Percentiles rank a stretch among this genome's conserved stretches.
These are phyloP conservation scores for Syngnathus floridae DNA, from an alignment of 2,113 vertebrate species.

Conservation along the genomic window DNA sequence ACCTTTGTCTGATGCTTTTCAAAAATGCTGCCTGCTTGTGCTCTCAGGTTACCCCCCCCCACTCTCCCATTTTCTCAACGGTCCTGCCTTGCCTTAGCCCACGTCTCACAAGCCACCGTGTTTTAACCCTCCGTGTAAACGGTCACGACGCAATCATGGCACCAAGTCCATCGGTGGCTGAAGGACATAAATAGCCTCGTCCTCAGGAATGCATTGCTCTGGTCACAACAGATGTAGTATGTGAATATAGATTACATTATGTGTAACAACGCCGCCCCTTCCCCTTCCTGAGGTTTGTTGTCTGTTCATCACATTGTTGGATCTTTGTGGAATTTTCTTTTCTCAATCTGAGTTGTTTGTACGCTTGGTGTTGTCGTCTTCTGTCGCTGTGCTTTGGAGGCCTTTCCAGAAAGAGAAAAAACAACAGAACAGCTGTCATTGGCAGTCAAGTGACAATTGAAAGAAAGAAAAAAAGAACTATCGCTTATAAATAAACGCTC, in stretches of 20 bases:
- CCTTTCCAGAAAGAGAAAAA: constrained; percentile 44
- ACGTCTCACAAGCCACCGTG: constrained; percentile 9
- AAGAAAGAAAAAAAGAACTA: constrained; percentile 9
- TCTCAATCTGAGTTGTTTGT: constrained; percentile 11
- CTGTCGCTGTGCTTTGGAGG: constrained; percentile 47
- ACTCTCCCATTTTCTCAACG: not conserved
- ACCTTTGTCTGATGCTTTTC: constrained; percentile 37
- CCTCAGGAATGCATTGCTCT: not conserved
- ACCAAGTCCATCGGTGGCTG: not conserved
- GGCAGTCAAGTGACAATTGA: constrained; percentile 33
- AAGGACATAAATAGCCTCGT: not conserved
- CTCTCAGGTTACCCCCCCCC: constrained; percentile 46
- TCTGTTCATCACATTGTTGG: not conserved
- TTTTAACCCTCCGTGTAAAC: constrained; percentile 5
- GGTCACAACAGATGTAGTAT: not conserved
- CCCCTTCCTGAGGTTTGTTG: too few species aligned
- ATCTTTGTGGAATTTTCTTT: constrained; percentile 3
- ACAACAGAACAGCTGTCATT: constrained; percentile 13
- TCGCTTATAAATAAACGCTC: constrained; percentile 26
- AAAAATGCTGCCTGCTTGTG: constrained; percentile 45
- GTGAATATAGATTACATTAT: not conserved
- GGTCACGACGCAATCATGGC: not conserved
- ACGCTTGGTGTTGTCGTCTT: not conserved
- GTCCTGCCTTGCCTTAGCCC: constrained; percentile 46
- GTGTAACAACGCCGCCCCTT: not conserved